These are phyloP conservation scores for Caenorhabditis sp. DNA, from an alignment of 2,888 invertebrate genomes.

Conservation along the genomic window DNA sequence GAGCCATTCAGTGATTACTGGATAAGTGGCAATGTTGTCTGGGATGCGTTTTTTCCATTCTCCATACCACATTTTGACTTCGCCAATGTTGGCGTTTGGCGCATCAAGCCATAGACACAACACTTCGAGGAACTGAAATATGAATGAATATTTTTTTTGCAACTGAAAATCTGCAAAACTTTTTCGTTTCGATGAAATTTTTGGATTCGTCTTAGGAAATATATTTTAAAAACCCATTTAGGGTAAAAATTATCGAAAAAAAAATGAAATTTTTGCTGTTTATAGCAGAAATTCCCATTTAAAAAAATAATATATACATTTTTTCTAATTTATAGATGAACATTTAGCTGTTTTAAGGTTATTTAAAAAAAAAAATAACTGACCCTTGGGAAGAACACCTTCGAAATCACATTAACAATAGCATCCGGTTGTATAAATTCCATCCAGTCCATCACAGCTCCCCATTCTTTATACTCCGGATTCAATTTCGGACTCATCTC, in stretches of 20 bases:
- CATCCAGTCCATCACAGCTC: conserved; percentile 83
- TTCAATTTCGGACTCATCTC: conserved; percentile 54
- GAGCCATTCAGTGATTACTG: conserved; percentile 79
- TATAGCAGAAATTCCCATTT: too few species aligned
- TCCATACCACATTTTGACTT: conserved; percentile 86
- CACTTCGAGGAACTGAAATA: conserved; percentile 73
- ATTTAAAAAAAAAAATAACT: too few species aligned
- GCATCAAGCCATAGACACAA: conserved; percentile 82
- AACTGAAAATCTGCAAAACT: background rate
- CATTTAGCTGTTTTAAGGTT: too few species aligned
- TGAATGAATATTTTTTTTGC: background rate
- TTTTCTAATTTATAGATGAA: too few species aligned
- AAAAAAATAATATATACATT: too few species aligned
- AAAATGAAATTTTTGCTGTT: too few species aligned
- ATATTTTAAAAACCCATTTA: too few species aligned
- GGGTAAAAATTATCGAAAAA: too few species aligned
- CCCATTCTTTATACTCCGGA: conserved; percentile 55
- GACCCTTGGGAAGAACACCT: conserved; percentile 86
- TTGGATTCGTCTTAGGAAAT: too few species aligned
- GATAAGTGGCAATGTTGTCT: conserved; percentile 73
- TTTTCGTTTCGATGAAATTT: too few species aligned
- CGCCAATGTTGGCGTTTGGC: conserved; percentile 88
- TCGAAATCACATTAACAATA: conserved; percentile 84
- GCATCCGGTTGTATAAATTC: conserved; percentile 83
- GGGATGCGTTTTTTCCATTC: conserved; percentile 77